Base-by-base conservation (phyloP, 1,140 invertebrate genomes). In the Patella vulgata region DNA sequence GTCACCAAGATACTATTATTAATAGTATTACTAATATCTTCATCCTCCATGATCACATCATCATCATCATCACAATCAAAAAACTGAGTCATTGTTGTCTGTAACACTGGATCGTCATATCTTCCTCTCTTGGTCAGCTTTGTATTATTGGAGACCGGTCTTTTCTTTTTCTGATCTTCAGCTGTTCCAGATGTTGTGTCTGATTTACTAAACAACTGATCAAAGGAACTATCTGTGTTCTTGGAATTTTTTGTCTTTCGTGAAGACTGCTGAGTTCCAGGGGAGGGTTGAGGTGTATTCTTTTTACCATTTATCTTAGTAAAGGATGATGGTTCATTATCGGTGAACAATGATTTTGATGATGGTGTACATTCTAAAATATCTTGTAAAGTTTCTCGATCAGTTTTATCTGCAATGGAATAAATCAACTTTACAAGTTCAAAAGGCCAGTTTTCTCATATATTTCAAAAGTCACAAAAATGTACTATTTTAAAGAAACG, bases 41-140 rank as follows among this genome's bases (percentile, higher is more conserved):
- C 42, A 52, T 55, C 43, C 1, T n/a, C 1, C 8, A 27, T 28
- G 19, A 48, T n/a, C n/a, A n/a, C 25, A 5, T 53, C 51, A 23
- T 40, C 43, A 42, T 50, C 56, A 39, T 63, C 63, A 31, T 56
- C 52, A 61, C 59, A 52, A 21, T 67, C 64, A 63, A 54, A 74
- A 23, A 63, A 69, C 51, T 74, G 72, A 21, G 69, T 69, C 69
- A 71, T 68, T 2, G 71, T 70, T 8, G 61, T 60, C 36, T 70
- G 70, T 40, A 65, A 58, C 5, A 42, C 23, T 33, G 64, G 63
- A 21, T 58, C 28, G 33, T 33, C 54, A 30, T 47, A 36, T 23
- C 28, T 48, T 30, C 43, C 19, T n/a, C 23, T 25, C 28, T 21
- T 27, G 19, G 17, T 43, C 4, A 23, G 23, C n/a, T 28, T 40